Base-by-base conservation (phyloP, 2,113 vertebrate species). In the Pelecanoides urinatrix region DNA sequence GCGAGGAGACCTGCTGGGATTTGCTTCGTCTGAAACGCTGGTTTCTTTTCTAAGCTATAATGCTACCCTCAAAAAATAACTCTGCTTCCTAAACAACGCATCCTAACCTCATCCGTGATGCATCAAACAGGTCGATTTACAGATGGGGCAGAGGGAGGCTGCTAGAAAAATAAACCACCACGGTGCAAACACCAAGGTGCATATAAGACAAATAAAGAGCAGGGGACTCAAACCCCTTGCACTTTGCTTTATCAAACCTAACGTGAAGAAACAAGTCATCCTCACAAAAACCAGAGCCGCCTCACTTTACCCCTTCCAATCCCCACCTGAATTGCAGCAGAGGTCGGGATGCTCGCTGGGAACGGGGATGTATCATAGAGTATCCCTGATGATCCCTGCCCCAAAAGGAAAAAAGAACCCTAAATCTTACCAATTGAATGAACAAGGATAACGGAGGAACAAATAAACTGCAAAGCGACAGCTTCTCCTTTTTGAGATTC, bases 101-200 rank as follows among this genome's bases (percentile, higher is more conserved):
- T 36, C 47, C 47, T 7, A 14, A 55, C 36, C 26, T 44, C 8
- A 23, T 8, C 18, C 1, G 19, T 3, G 42, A 75, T 26, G 38
- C 34, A 9, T 0, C 1, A 32, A 85, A 21, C 29, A 30, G 32
- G 36, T 15, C 0, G 2, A 42, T 72, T 20, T 58, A 30, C 1
- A 47, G 34, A 61, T 3, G 29, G 26, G 44, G 32, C 18, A 70
- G 49, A 56, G 29, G 52, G 29, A 63, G 20, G 66, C 71, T 59
- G 62, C 62, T 62, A 5, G 22, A n/a, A 76, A 83, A 83, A 53
- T 27, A 40, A 71, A 65, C 7, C 71, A 30, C 3, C 29, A 6
- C 0, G 6, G 65, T 22, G 49, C 59, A 38, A 61, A 42, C n/a
- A 15, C 15, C 19, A 10, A 40, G 23, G 22, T 26, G 76, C 7